A percentile compares a stretch with the other conserved stretches of the same genome.
Conservation (phyloP, 1,140 invertebrate genomes). For the Branchinecta lynchi region DNA sequence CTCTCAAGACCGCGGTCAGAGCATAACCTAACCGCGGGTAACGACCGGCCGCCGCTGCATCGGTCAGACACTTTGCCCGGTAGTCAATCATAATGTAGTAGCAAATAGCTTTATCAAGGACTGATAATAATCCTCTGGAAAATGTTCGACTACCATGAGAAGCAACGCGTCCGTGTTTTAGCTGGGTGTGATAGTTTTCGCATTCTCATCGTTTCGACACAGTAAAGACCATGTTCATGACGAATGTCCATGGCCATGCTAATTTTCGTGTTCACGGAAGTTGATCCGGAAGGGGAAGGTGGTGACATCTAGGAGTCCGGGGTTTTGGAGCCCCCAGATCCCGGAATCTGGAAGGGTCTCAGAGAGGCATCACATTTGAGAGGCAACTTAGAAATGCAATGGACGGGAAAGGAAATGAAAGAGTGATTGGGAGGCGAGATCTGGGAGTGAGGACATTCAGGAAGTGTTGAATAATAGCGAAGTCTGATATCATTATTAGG, state of each 20-base stretch:
- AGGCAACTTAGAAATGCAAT: too few species aligned
- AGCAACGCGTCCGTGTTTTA: neutral
- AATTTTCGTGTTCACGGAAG: neutral
- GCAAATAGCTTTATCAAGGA: neutral
- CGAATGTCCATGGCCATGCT: neutral
- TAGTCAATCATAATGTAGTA: neutral
- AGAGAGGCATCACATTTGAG: too few species aligned
- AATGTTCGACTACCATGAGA: neutral
- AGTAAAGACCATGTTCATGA: neutral
- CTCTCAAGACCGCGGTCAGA: conserved; percentile 20
- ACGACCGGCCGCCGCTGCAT: conserved; percentile 15
- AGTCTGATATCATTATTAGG: too few species aligned
- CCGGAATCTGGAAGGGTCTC: too few species aligned
- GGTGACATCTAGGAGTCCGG: too few species aligned
- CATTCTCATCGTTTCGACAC: neutral
- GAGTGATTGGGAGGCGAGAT: too few species aligned
- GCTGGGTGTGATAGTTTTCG: neutral
- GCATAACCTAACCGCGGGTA: conserved; percentile 17
- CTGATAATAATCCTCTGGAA: neutral
- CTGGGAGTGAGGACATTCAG: too few species aligned
- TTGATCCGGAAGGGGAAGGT: too few species aligned
- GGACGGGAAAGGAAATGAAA: too few species aligned
- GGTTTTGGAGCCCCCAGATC: too few species aligned
- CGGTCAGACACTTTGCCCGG: conserved; percentile 14
- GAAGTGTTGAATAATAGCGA: too few species aligned